Conservation (phyloP, 92 coral and sea anemone genomes). For the Blastomussa wellsi region DNA sequence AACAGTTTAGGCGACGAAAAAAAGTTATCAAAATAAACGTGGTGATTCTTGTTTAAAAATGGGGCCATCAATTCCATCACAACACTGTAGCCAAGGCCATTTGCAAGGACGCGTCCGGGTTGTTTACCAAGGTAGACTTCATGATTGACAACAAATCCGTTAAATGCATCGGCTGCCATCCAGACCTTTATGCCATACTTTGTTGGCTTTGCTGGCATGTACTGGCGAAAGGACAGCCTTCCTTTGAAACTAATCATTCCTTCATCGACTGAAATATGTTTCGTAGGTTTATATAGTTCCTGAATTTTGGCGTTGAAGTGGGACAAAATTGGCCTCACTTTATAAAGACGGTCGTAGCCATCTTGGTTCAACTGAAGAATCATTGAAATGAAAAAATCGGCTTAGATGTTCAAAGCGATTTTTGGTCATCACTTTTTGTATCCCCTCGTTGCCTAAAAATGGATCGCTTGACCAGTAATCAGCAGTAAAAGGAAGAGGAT, state of each 20-base stretch:
- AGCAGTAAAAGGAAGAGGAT: neutral
- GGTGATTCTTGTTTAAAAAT: neutral
- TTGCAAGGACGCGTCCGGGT: neutral
- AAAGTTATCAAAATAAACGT: neutral
- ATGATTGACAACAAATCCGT: neutral
- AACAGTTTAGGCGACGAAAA: slow-evolving; percentile 8
- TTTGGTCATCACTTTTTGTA: slow-evolving; percentile 35
- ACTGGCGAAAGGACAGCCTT: too few relatives aligned
- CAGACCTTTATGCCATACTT: too few relatives aligned
- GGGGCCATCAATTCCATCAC: slow-evolving; percentile 3
- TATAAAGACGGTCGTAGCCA: slow-evolving; percentile 17
- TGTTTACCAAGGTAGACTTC: neutral
- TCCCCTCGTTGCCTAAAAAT: slow-evolving; percentile 10
- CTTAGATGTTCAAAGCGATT: slow-evolving; percentile 24
- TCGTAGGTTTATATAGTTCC: slow-evolving; percentile 1
- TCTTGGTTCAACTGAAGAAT: slow-evolving; percentile 1
- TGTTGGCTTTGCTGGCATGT: too few relatives aligned
- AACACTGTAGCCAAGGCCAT: slow-evolving; percentile 31
- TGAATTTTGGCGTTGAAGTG: neutral
- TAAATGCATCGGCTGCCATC: slow-evolving; percentile 3
- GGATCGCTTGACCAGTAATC: slow-evolving; percentile 15
- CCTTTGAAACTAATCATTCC: neutral
- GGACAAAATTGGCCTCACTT: neutral
- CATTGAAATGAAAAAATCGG: slow-evolving; percentile 19
- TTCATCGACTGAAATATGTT: slow-evolving; percentile 15